Conservation (phyloP, 2,113 vertebrate species). For the Malaclemys terrapin region DNA sequence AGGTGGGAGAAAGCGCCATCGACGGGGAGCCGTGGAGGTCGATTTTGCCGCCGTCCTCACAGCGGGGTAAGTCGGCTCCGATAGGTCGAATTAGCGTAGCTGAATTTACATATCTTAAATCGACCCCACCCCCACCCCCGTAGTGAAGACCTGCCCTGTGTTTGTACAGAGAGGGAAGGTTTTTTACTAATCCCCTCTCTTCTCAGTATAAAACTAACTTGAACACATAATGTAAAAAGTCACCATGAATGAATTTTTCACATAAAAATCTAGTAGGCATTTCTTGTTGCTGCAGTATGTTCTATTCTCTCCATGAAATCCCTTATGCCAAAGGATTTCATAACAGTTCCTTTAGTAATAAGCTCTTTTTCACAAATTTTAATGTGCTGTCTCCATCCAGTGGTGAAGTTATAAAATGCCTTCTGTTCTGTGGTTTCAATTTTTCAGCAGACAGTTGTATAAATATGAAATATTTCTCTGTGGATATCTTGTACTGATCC, state of each 20-base stretch:
- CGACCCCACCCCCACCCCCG: too few relatives aligned
- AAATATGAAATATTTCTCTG: background rate
- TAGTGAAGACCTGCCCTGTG: too few relatives aligned
- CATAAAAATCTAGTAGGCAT: conserved; percentile 20
- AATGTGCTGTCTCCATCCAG: conserved; percentile 72
- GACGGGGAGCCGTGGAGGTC: too few relatives aligned
- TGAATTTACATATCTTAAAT: too few relatives aligned
- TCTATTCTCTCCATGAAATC: background rate
- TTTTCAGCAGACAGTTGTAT: background rate
- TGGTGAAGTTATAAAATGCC: conserved; percentile 46
- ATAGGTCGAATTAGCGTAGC: too few relatives aligned
- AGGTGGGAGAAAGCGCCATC: too few relatives aligned
- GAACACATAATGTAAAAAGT: background rate
- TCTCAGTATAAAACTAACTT: conserved; percentile 17
- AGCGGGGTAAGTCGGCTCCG: too few relatives aligned
- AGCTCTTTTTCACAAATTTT: background rate
- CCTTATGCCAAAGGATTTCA: background rate
- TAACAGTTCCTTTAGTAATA: background rate
- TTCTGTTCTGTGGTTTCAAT: background rate
- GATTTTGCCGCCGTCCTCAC: too few relatives aligned
- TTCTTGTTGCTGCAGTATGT: conserved; percentile 7
- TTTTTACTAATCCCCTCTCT: conserved; percentile 8
- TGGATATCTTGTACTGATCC: background rate
- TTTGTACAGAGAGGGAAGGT: background rate
- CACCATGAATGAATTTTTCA: background rate